Evolutionary conservation across 1,140 invertebrate genomes (phyloP).

Genomic region (Hyles euphorbiae): DNA sequence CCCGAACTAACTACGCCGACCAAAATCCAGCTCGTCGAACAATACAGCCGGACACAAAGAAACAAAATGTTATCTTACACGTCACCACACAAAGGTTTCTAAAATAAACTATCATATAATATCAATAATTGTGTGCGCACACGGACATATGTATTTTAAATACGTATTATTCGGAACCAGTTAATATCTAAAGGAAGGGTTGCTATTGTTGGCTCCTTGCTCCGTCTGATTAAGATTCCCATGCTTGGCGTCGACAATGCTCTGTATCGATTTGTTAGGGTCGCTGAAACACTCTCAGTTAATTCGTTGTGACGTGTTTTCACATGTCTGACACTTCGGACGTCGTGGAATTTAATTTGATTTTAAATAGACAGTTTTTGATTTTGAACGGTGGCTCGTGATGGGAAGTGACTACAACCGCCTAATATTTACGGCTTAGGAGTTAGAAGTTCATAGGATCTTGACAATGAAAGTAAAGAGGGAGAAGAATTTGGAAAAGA

Average conservation of each 20-base stretch:
- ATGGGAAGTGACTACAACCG: too few relatives aligned
- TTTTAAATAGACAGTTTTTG: too few relatives aligned
- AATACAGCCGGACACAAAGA: constrained; percentile 31
- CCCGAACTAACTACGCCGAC: constrained; percentile 65
- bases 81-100: too few relatives aligned
- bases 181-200: constrained; percentile 37
- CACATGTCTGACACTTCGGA: constrained; percentile 52
- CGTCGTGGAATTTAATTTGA: constrained; percentile 52
- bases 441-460: too few relatives aligned
- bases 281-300: constrained; percentile 37
- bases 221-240: constrained; percentile 60
- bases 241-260: constrained; percentile 44
- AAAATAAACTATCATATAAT: constrained; percentile 74
- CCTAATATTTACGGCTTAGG: too few relatives aligned
- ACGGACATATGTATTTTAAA: constrained; percentile 73
- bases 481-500: too few relatives aligned
- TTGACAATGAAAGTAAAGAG: too few relatives aligned
- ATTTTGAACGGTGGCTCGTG: too few relatives aligned
- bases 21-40: constrained; percentile 48
- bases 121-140: constrained; percentile 66
- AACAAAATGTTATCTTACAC: constrained; percentile 25
- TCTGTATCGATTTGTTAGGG: constrained; percentile 59
- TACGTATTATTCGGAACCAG: constrained; percentile 70
- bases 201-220: constrained; percentile 36
- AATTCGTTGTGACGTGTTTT: constrained; percentile 55